These are phyloP conservation scores for Drosophila pruinosa DNA, from an alignment of 1,140 invertebrate species.

Conservation along the genomic window DNA sequence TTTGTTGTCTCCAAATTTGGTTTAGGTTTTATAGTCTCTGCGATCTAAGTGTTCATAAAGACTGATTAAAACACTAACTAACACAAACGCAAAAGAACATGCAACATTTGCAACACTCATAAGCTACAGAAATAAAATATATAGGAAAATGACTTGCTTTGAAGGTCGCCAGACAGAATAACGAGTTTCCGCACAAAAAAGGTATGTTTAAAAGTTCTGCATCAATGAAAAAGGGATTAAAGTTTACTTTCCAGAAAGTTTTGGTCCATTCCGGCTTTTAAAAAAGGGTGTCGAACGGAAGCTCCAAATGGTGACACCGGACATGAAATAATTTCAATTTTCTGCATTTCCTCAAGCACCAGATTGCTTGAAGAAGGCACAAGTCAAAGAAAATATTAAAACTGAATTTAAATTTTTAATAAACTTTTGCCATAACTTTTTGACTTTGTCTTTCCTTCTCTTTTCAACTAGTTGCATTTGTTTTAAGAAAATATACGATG, in stretches of 20 bases:
- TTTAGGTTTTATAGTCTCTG: too few species aligned
- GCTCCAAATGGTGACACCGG: conserved; percentile 72
- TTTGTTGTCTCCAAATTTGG: too few species aligned
- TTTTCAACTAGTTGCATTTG: conserved; percentile 22
- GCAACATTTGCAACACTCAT: too few species aligned
- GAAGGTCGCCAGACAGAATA: conserved; percentile 53
- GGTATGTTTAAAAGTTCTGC: conserved; percentile 56
- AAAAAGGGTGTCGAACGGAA: conserved; percentile 57
- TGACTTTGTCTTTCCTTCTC: neutral
- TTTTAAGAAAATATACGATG: conserved; percentile 18
- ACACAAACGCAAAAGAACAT: too few species aligned
- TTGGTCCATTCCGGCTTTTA: neutral
- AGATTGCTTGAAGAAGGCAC: conserved; percentile 50
- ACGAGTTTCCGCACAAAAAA: conserved; percentile 58
- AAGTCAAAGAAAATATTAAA: conserved; percentile 59
- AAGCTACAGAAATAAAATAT: neutral
- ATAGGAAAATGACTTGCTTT: conserved; percentile 10
- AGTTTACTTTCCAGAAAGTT: conserved; percentile 22
- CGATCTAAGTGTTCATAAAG: too few species aligned
- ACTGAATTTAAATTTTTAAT: conserved; percentile 80
- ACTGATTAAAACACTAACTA: too few species aligned
- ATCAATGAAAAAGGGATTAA: conserved; percentile 60
- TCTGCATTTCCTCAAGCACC: conserved; percentile 63
- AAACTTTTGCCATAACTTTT: conserved; percentile 64
- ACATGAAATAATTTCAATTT: conserved; percentile 79